Evolutionary conservation across 1,140 invertebrate genomes (phyloP).

Genomic region (Polypedilum vanderplanki): DNA sequence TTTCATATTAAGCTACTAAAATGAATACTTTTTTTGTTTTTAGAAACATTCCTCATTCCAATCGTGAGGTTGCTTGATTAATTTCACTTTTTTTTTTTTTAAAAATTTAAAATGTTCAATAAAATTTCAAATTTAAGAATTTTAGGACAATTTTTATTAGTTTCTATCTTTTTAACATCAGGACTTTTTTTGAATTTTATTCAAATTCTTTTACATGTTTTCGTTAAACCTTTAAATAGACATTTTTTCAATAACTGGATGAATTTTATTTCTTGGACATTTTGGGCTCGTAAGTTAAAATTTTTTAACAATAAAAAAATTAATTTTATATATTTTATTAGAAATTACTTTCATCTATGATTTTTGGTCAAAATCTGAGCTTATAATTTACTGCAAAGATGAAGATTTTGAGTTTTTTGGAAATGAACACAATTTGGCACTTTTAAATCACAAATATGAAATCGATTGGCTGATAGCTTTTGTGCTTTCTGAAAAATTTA

Average conservation of each 20-base stretch:
- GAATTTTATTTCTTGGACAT: not conserved
- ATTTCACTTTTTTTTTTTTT: no score
- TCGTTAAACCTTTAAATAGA: not conserved
- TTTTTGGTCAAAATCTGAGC: not conserved
- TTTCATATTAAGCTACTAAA: no score
- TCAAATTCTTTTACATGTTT: slow-evolving; percentile 13
- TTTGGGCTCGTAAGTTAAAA: not conserved
- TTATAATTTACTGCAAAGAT: not conserved
- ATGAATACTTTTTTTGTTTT: no score
- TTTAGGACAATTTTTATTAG: no score
- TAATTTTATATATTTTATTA: not conserved
- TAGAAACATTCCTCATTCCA: no score
- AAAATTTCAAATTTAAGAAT: no score
- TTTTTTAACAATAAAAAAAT: no score
- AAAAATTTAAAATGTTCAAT: no score
- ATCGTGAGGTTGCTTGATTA: no score
- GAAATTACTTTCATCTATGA: not conserved
- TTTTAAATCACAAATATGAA: slow-evolving; percentile 15
- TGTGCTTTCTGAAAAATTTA: not conserved
- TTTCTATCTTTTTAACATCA: not conserved
- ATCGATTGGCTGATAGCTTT: not conserved
- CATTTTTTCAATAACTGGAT: not conserved
- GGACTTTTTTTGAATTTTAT: not conserved
- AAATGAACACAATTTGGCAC: not conserved
- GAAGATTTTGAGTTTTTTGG: not conserved